These are phyloP conservation scores for Callorhinus ursinus DNA, from an alignment of 2,113 vertebrate genomes.

Conservation along the genomic window DNA sequence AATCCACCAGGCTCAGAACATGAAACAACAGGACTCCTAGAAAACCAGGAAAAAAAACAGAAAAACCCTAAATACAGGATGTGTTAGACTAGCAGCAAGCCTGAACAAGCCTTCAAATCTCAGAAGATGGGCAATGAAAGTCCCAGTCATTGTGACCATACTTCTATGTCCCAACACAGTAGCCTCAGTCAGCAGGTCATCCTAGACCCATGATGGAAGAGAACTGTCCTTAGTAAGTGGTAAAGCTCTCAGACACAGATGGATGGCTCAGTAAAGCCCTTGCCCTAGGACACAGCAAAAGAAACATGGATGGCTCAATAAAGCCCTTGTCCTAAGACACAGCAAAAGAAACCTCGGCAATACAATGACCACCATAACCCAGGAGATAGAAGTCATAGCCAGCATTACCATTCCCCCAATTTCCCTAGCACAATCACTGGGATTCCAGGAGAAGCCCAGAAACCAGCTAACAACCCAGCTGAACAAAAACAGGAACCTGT, in stretches of 20 bases:
- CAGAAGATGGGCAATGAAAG: not conserved
- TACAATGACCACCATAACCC: not conserved
- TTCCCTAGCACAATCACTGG: not conserved
- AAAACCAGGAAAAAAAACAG: not conserved
- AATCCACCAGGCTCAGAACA: not conserved
- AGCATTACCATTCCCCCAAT: not conserved
- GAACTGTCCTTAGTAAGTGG: not conserved
- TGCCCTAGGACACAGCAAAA: not conserved
- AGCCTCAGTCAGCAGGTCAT: not conserved
- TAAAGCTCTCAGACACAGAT: not conserved
- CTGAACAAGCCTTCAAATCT: not conserved
- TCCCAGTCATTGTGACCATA: not conserved
- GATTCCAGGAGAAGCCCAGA: not conserved
- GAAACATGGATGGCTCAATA: not conserved
- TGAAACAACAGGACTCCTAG: not conserved
- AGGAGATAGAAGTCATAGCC: not conserved
- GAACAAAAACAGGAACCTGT: not conserved
- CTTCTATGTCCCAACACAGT: not conserved
- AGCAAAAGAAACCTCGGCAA: not conserved
- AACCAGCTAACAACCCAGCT: not conserved
- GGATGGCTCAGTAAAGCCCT: not conserved
- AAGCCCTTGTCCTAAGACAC: not conserved
- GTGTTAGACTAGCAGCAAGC: not conserved
- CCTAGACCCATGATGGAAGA: not conserved
- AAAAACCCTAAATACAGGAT: not conserved